Evolutionary conservation across 1,140 invertebrate genomes (phyloP).

Genomic region (Eurosta solidaginis): DNA sequence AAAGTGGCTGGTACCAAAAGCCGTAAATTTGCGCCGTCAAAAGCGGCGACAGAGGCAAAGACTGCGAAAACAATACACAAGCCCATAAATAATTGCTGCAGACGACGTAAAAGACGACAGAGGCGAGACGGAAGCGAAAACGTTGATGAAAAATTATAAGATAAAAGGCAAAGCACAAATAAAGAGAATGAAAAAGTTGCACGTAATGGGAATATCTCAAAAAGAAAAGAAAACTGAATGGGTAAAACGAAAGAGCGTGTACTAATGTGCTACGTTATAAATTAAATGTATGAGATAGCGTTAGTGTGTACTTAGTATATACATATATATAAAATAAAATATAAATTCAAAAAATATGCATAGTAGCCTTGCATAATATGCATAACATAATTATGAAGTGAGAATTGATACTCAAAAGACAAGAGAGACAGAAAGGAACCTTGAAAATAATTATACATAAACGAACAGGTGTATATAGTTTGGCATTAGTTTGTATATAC

Average conservation of each 20-base stretch:
- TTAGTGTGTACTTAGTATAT: not conserved
- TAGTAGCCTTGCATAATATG: too few species aligned
- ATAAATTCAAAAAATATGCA: too few species aligned
- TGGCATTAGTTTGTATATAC: not conserved
- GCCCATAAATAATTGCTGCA: not conserved
- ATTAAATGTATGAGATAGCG: not conserved
- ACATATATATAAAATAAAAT: not conserved
- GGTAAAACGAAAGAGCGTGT: not conserved
- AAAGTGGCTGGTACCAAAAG: conserved; percentile 16
- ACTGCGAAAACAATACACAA: not conserved
- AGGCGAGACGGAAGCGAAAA: not conserved
- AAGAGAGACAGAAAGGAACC: not conserved
- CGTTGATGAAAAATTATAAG: not conserved
- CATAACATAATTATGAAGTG: too few species aligned
- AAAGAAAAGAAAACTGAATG: not conserved
- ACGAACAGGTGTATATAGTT: not conserved
- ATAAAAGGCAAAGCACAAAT: conserved; percentile 21
- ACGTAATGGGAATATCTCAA: not conserved
- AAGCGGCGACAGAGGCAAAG: not conserved
- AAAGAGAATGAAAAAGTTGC: not conserved
- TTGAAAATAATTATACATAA: not conserved
- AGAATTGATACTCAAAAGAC: too few species aligned
- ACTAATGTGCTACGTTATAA: not conserved
- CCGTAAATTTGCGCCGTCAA: not conserved
- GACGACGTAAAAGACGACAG: not conserved